Conservation (phyloP, 2,113 vertebrate species). For the Paraplagusia blochii region DNA sequence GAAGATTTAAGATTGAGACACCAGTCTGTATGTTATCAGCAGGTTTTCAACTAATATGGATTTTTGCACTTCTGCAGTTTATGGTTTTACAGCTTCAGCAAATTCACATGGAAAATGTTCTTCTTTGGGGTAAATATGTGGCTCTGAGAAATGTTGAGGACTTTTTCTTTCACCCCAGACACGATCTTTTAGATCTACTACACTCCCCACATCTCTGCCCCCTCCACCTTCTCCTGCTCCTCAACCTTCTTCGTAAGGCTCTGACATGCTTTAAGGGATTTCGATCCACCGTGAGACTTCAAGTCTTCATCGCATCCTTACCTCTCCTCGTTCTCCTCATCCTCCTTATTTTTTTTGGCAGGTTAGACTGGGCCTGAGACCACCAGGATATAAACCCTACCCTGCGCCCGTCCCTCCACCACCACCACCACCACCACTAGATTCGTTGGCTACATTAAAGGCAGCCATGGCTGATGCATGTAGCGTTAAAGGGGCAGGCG, state of each 20-base stretch:
- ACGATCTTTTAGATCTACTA: slow-evolving; percentile 7
- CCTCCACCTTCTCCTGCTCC: neutral
- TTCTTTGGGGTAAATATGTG: neutral
- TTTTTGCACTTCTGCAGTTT: slow-evolving; percentile 8
- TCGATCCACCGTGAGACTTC: slow-evolving; percentile 10
- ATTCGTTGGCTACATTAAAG: slow-evolving; percentile 72
- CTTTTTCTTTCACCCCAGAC: neutral
- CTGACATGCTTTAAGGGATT: slow-evolving; percentile 26
- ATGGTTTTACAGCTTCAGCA: neutral
- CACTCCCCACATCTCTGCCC: neutral
- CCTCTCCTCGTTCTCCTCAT: neutral
- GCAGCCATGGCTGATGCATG: slow-evolving; percentile 70
- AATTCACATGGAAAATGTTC: neutral
- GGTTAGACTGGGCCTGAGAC: slow-evolving; percentile 17
- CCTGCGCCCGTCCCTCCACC: slow-evolving; percentile 24
- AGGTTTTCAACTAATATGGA: no score
- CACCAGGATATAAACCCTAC: slow-evolving; percentile 14
- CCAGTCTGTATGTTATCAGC: no score
- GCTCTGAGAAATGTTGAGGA: slow-evolving; percentile 19
- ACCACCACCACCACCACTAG: slow-evolving; percentile 24
- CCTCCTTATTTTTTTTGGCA: slow-evolving; percentile 13
- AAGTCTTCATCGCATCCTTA: slow-evolving; percentile 1
- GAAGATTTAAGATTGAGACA: no score
- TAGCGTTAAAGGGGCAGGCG: slow-evolving; percentile 74
- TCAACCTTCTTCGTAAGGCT: neutral